Percentiles rank a stretch among this genome's conserved stretches.
phyloP scores from a whole-genome alignment of 2,113 vertebrate genomes.

The Turnix velox region DNA sequence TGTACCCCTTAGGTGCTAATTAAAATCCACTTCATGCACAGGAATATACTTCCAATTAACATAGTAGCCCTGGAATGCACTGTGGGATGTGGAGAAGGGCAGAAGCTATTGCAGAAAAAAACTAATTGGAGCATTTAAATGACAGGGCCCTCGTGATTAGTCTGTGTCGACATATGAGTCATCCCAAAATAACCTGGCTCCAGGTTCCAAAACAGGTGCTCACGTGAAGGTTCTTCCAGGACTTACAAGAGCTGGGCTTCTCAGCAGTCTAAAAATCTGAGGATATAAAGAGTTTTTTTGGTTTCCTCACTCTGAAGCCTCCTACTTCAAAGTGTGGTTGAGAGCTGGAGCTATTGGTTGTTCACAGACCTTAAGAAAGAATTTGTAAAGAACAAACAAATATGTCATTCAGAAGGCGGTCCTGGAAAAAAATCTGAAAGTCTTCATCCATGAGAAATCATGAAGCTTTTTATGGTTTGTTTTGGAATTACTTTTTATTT shows the following conservation, averaged over 20 bases:
- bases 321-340: background rate
- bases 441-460: background rate
- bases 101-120: background rate
- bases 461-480: background rate
- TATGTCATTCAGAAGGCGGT: background rate
- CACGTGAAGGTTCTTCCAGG: background rate
- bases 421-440: background rate
- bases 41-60: conserved; percentile 47
- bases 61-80: background rate
- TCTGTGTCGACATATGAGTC: background rate
- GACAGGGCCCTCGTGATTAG: background rate
- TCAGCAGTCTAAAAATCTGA: background rate
- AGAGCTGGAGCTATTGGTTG: background rate
- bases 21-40: conserved; percentile 6
- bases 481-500: conserved; percentile 21
- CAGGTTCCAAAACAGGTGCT: background rate
- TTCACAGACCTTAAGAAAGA: background rate
- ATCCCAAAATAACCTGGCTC: background rate
- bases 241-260: background rate
- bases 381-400: background rate
- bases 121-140: background rate
- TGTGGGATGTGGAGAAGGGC: conserved; percentile 14
- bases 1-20: conserved; percentile 1
- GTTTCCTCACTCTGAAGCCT: background rate
- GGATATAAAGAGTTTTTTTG: background rate